Evolutionary conservation across 2,113 vertebrate genomes (phyloP), one percentile per base, ranked within the genome.

Genomic region (Chionis minor): DNA sequence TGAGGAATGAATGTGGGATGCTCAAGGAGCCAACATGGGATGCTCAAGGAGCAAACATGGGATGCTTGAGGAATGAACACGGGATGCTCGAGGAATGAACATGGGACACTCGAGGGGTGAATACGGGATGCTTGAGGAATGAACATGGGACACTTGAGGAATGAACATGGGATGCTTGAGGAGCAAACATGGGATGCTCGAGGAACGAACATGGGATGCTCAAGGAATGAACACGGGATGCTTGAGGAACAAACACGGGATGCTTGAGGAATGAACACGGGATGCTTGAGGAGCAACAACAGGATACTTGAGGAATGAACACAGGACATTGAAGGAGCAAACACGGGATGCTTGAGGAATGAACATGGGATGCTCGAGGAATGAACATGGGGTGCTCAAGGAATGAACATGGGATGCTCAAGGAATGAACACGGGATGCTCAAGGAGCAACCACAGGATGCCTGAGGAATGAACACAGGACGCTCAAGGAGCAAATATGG

Each of bases 401-500:
- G 45, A 47, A 8, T 4, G 8, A 47, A 47, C 45, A 47, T 12
- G 8, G 45, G 61, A 62, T 69, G 5, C 27, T 47, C 28, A 23
- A 40, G 33, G 55, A 55, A 11, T 47, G 45, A 47, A 47, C 27
- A 3, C 5, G 14, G 28, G 27, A 45, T 33, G 10, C 22, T 47
- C 10, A 3, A 70, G 38, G 51, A 55, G 9, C 8, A 10, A 32
- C 32, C 9, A 4, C 13, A 30, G 71, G 38, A 11, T 19, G 10
- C 21, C 14, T 7, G 6, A 24, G 42, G 63, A 66, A 23, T 8
- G 4, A 22, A 44, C 27, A 10, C 15, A 32, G 42, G 24, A 35
- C 19, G 16, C 45, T 28, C 2, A 5, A 19, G 38, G 40, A 33
- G 9, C 2, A 7, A 35, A 38, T 1, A 2, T 15, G n/a, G 47